Evolutionary conservation across 37 sponge, comb jelly and placozoan species (phyloP).

Genomic region (Dysidea cf. avara): DNA sequence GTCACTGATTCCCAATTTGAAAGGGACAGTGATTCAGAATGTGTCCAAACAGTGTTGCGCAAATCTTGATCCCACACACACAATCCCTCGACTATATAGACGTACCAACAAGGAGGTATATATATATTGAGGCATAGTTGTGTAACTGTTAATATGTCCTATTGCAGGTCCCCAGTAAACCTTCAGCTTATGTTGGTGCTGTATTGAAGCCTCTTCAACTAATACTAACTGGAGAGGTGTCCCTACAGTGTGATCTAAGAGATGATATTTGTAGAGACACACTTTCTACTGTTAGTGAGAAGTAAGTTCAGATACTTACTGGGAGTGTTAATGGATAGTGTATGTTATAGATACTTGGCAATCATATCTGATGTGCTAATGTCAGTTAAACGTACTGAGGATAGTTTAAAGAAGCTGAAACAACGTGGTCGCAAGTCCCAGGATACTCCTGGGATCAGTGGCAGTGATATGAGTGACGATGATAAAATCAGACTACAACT

Average conservation of each 20-base stretch:
- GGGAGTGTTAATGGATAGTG: not conserved
- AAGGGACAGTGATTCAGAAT: constrained; percentile 17
- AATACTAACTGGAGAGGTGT: not conserved
- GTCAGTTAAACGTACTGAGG: constrained; percentile 91
- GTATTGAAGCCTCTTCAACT: constrained; percentile 28
- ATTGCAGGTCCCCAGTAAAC: constrained; percentile 40
- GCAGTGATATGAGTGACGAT: constrained; percentile 80
- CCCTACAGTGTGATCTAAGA: constrained; percentile 1
- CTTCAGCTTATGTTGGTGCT: constrained; percentile 45
- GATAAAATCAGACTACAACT: constrained; percentile 94
- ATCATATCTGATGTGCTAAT: constrained; percentile 77
- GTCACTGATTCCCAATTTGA: constrained; percentile 32
- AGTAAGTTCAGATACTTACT: constrained; percentile 6
- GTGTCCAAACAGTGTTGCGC: constrained; percentile 55
- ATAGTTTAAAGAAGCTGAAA: constrained; percentile 84
- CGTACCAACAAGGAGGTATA: constrained; percentile 87
- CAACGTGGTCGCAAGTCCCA: constrained; percentile 51
- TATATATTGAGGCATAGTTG: not conserved
- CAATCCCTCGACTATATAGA: constrained; percentile 88
- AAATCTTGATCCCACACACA: constrained; percentile 71
- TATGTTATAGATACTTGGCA: constrained; percentile 55
- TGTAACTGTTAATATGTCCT: not conserved
- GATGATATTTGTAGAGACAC: constrained; percentile 20
- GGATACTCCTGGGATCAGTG: not conserved
- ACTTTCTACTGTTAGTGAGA: constrained; percentile 34